These are phyloP conservation scores for Macrobrachium rosenbergii DNA, from an alignment of 1,140 invertebrate species.

Conservation along the genomic window DNA sequence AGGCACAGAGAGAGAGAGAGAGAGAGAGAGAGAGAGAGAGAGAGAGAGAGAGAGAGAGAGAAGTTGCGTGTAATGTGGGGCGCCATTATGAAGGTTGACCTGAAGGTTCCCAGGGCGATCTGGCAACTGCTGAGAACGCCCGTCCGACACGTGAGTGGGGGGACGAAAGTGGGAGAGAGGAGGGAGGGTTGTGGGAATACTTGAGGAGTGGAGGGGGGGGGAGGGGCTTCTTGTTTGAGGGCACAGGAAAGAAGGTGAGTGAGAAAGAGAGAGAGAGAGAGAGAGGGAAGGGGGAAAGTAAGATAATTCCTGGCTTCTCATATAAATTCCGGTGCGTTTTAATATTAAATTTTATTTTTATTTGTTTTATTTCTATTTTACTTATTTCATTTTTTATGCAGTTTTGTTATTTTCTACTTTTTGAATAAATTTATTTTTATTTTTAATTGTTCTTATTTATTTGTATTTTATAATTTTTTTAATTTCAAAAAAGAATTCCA, in stretches of 20 bases:
- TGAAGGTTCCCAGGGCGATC: constrained; percentile 24
- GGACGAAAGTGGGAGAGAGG: background rate
- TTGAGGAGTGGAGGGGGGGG: too few species aligned
- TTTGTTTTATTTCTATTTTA: too few species aligned
- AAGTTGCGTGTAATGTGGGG: background rate
- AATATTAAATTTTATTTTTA: too few species aligned
- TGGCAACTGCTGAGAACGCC: constrained; percentile 39
- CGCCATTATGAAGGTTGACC: constrained; percentile 7
- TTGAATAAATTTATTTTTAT: too few species aligned
- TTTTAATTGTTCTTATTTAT: too few species aligned
- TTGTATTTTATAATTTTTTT: too few species aligned
- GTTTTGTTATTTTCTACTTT: too few species aligned
- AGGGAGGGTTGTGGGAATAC: background rate
- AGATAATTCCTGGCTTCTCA: background rate
- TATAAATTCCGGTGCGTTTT: too few species aligned
- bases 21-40: constrained; percentile 14
- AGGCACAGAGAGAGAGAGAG: background rate
- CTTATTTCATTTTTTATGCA: too few species aligned
- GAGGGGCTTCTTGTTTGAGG: background rate
- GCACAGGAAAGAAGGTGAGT: background rate
- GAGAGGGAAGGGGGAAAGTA: background rate
- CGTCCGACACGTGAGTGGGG: constrained; percentile 44
- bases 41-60: constrained; percentile 3
- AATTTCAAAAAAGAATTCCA: too few species aligned
- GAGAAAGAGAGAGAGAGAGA: constrained; percentile 7